phyloP scores from a whole-genome alignment of 2,113 vertebrate species.

The Gorsachius goisagi region DNA sequence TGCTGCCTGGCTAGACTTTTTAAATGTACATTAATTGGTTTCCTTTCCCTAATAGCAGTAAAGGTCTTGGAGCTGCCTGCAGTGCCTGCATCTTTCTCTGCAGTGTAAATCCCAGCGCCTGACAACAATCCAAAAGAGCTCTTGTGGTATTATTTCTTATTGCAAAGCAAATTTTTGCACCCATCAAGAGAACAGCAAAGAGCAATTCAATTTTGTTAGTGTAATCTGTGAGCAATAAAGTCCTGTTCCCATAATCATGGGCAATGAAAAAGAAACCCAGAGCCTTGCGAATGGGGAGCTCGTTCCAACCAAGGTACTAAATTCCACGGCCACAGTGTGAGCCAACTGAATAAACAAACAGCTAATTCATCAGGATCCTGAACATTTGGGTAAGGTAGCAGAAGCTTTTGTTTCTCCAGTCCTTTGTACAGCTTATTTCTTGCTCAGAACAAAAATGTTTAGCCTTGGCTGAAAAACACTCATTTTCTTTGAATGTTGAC shows the following conservation, averaged over 20 bases:
- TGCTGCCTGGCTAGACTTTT: neutral
- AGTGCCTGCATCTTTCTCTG: neutral
- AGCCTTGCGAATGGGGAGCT: neutral
- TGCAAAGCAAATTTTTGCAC: slow-evolving; percentile 18
- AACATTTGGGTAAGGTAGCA: neutral
- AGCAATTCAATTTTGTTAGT: neutral
- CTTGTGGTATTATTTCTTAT: neutral
- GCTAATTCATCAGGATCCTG: neutral
- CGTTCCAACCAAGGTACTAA: neutral
- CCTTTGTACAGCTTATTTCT: neutral
- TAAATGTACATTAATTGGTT: neutral
- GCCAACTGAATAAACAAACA: slow-evolving; percentile 40
- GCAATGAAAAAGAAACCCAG: neutral
- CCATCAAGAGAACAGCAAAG: neutral
- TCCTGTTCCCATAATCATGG: neutral
- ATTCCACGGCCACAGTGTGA: neutral
- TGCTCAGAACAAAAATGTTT: neutral
- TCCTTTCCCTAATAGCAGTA: neutral
- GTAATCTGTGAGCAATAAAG: slow-evolving; percentile 21
- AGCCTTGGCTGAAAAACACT: neutral
- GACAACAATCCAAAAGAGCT: neutral
- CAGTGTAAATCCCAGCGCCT: neutral
- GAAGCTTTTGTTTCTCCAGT: neutral
- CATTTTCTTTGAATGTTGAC: neutral
- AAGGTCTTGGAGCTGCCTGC: neutral